Base-by-base conservation (phyloP, 2,113 vertebrate species). In the Ailuropoda melanoleuca region DNA sequence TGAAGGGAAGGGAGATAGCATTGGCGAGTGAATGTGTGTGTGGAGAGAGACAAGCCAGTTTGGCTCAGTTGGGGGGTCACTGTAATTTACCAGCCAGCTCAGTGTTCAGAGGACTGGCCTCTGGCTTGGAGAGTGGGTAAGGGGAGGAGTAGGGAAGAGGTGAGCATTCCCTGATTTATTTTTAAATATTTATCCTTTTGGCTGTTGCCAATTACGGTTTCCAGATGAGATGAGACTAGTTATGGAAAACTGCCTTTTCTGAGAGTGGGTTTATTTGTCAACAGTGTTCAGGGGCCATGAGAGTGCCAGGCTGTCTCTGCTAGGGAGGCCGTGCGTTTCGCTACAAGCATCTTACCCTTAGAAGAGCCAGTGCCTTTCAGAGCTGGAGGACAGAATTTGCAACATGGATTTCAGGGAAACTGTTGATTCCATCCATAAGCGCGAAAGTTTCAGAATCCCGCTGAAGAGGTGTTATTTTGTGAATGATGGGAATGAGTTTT, bases 161-260 rank as follows among this genome's bases (percentile, higher is more conserved):
- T 72, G 93, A 88, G 90, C 29, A 0, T 89, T 88, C 90, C 74
- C 85, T 97, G 96, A 93, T 97, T 98, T 97, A 97, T 95, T 98
- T 98, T 95, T 82, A 97, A 98, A 97, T 97, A 94, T 94, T 96
- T 95, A 96, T 94, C 58, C 97, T 96, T 91, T 84, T 93, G 93
- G 72, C 80, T 97, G 70, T 91, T 96, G 87, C 87, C 93, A 60
- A 7, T 93, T 94, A 95, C 21, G 26, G 55, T 93, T 93, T 97
- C 95, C 93, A 93, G 96, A 96, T 88, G 96, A 89, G 86, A 55
- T 3, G 46, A 91, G 86, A 56, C 85, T 58, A 62, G 88, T 53
- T 95, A 83, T 46, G 64, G 70, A 93, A 81, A 93, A 74, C 70
- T 55, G 82, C 95, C 95, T 93, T 80, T 95, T 68, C 64, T 37